Percentiles rank a stretch among this genome's conserved stretches.
These are phyloP conservation scores for Hystrix cristata DNA, from an alignment of 2,113 vertebrate species.

Conservation along the genomic window DNA sequence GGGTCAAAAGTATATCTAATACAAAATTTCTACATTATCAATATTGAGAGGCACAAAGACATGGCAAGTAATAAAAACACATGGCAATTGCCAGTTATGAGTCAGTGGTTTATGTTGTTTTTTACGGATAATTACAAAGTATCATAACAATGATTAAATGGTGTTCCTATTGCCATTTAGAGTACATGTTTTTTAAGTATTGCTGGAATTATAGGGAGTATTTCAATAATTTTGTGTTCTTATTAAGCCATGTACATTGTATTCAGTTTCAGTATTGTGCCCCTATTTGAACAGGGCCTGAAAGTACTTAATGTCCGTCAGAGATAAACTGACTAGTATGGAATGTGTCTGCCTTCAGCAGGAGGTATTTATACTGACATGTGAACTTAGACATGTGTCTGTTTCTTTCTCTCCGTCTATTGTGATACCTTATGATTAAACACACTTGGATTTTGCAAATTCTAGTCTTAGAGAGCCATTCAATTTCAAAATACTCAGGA, in stretches of 20 bases:
- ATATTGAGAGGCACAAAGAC: constrained; percentile 19
- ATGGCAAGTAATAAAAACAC: background rate
- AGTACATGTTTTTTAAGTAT: background rate
- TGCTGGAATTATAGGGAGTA: background rate
- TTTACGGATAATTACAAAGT: background rate
- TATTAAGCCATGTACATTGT: background rate
- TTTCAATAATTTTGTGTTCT: background rate
- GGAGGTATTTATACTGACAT: background rate
- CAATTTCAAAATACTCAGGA: background rate
- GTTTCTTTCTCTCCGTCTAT: background rate
- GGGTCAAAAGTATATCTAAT: background rate
- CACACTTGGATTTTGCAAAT: background rate
- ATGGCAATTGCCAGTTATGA: background rate
- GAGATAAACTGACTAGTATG: background rate
- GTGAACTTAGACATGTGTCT: background rate
- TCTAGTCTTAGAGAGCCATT: background rate
- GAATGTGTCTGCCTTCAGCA: background rate
- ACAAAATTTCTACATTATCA: background rate
- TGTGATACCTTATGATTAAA: background rate
- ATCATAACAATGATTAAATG: background rate
- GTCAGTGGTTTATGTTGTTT: background rate
- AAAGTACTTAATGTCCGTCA: background rate
- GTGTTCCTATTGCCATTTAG: background rate
- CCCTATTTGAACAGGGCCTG: background rate
- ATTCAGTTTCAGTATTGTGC: background rate